Evolutionary conservation across 2,113 vertebrate genomes (phyloP).

Genomic region (Tragulus kanchil): DNA sequence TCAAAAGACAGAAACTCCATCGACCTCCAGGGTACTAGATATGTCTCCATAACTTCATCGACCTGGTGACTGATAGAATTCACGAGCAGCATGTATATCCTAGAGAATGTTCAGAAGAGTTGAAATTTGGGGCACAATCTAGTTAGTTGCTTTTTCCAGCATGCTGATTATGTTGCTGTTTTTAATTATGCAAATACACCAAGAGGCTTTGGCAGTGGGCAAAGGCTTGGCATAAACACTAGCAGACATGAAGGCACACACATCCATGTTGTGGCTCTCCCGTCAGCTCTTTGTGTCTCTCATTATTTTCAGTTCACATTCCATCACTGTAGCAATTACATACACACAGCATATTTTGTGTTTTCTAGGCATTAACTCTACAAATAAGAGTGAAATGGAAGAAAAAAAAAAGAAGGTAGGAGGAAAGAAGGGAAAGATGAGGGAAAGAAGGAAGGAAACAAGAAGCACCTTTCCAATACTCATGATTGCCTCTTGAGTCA

Average conservation of each 20-base stretch:
- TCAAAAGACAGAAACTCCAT: not conserved
- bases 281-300: not conserved
- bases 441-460: not conserved
- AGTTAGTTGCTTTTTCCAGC: not conserved
- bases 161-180: constrained; percentile 40
- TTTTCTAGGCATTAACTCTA: not conserved
- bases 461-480: not conserved
- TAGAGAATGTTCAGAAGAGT: not conserved
- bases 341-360: not conserved
- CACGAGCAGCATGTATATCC: not conserved
- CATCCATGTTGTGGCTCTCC: not conserved
- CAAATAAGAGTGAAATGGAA: not conserved
- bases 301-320: not conserved
- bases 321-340: not conserved
- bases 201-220: constrained; percentile 37
- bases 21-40: not conserved
- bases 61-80: not conserved
- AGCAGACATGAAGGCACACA: not conserved
- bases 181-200: constrained; percentile 73
- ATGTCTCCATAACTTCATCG: not conserved
- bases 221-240: constrained; percentile 38
- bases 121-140: not conserved
- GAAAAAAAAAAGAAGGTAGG: not conserved
- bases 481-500: not conserved
- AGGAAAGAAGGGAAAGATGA: not conserved